Evolutionary conservation across 1,140 invertebrate genomes (phyloP).

Genomic region (Drosophila albomicans): DNA sequence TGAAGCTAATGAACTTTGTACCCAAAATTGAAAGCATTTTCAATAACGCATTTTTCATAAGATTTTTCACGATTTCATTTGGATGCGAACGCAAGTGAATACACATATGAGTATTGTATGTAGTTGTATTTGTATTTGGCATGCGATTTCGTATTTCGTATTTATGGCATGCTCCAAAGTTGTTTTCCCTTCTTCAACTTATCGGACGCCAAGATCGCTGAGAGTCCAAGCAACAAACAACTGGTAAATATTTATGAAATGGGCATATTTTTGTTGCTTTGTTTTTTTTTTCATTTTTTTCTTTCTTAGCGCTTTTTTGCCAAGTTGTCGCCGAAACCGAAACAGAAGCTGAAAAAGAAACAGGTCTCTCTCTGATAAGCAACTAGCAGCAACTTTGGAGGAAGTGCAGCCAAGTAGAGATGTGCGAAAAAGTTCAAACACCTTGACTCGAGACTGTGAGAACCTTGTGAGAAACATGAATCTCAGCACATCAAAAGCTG

Average conservation of each 20-base stretch:
- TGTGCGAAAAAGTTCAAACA: conserved; percentile 52
- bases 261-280: conserved; percentile 50
- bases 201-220: conserved; percentile 55
- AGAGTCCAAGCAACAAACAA: conserved; percentile 4
- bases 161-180: conserved; percentile 64
- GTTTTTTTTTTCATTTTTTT: too few species aligned
- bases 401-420: conserved; percentile 21
- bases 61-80: conserved; percentile 31
- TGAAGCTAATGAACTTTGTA: conserved; percentile 40
- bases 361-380: conserved; percentile 40
- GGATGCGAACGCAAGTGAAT: conserved; percentile 10
- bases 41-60: conserved; percentile 42
- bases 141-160: conserved; percentile 45
- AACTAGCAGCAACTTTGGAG: conserved; percentile 22
- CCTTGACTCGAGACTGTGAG: conserved; percentile 32
- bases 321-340: conserved; percentile 1
- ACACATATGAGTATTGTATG: background rate
- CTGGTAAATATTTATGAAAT: conserved; percentile 75
- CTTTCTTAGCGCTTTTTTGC: background rate
- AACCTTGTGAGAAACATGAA: conserved; percentile 21
- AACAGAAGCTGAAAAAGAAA: conserved; percentile 3
- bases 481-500: conserved; percentile 20
- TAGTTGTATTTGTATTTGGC: conserved; percentile 48
- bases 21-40: conserved; percentile 42
- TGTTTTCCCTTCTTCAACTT: conserved; percentile 71